phyloP scores from a whole-genome alignment of 2,797 vertebrate genomes.

The Catharus ustulatus region DNA sequence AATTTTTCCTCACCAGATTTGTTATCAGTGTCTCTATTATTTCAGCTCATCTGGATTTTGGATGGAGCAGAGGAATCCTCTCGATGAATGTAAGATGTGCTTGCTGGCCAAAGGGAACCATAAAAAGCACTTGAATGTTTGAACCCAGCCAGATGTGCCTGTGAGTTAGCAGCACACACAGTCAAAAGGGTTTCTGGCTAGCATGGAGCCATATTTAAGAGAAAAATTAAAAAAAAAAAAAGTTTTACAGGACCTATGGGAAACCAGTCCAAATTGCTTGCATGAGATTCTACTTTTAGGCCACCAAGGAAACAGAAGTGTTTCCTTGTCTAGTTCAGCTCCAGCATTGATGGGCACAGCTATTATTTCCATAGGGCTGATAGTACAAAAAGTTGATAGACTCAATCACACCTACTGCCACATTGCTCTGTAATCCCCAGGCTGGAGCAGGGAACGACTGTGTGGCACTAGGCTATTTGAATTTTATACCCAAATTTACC shows the following conservation, averaged over 20 bases:
- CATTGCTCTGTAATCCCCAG: neutral
- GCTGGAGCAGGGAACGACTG: neutral
- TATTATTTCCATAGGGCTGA: neutral
- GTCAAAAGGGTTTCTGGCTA: neutral
- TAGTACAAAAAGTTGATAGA: neutral
- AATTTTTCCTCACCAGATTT: neutral
- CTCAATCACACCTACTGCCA: neutral
- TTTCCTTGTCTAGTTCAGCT: neutral
- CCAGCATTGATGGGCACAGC: neutral
- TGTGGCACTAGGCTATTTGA: neutral
- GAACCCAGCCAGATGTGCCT: constrained; percentile 24
- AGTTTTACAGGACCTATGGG: neutral
- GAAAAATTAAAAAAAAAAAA: neutral
- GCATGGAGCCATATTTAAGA: neutral
- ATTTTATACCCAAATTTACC: neutral
- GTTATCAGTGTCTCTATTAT: neutral
- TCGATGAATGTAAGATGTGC: neutral
- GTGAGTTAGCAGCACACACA: neutral
- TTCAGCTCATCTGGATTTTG: neutral
- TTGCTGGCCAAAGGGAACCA: neutral
- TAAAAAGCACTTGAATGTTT: constrained; percentile 11
- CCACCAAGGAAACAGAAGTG: constrained; percentile 27
- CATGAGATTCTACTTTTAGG: neutral
- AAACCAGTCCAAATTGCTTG: neutral
- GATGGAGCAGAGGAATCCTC: neutral